phyloP scores from a whole-genome alignment of 2,113 vertebrate genomes.

The Pachycephala philippinensis region DNA sequence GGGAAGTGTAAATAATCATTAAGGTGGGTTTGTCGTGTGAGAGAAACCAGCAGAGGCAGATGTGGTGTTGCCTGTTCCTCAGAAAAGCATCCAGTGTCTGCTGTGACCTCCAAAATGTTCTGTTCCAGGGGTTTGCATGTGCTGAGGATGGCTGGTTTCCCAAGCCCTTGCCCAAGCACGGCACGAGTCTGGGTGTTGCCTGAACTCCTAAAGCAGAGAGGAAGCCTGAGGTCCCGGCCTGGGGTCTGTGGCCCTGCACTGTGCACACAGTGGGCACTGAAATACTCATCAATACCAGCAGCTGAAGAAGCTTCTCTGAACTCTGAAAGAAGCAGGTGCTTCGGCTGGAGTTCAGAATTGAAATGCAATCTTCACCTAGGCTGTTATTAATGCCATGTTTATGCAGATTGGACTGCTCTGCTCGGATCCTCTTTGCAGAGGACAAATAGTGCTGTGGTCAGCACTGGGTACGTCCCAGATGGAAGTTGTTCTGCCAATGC shows the following conservation, averaged over 20 bases:
- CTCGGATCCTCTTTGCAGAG: not conserved
- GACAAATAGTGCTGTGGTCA: constrained; percentile 49
- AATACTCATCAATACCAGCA: not conserved
- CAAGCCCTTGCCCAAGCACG: not conserved
- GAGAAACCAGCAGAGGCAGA: not conserved
- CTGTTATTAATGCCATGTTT: constrained; percentile 1
- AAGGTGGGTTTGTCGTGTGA: not conserved
- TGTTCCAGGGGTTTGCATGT: not conserved
- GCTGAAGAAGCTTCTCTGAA: not conserved
- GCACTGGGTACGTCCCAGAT: constrained; percentile 19
- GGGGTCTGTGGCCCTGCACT: not conserved
- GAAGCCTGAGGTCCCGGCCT: not conserved
- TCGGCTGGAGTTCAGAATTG: not conserved
- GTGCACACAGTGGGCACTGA: not conserved
- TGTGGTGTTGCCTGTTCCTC: not conserved
- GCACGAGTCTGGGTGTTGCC: not conserved
- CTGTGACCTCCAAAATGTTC: not conserved
- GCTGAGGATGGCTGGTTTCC: not conserved
- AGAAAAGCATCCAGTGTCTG: not conserved
- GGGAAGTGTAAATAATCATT: constrained; percentile 30
- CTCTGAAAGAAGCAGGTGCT: not conserved
- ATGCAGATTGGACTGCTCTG: constrained; percentile 37
- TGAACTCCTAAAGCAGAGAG: not conserved
- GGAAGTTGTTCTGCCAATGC: constrained; percentile 46
- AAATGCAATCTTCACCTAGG: not conserved